These are phyloP conservation scores for Temnopleurus reevesii DNA, from an alignment of 53 echinoderm and acorn worm genomes.

Conservation along the genomic window DNA sequence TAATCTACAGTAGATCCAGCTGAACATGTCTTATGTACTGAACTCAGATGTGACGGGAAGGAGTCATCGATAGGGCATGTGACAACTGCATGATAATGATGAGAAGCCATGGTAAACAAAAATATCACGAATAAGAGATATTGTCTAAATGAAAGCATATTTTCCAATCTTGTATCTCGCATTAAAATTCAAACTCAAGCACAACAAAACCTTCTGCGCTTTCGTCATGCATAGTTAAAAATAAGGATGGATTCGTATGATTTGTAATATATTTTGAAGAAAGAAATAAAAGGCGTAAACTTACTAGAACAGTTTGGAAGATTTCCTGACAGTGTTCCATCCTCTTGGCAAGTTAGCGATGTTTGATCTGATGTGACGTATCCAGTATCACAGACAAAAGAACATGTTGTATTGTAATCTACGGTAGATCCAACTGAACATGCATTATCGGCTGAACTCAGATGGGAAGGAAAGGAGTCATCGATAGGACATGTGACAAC, in stretches of 20 bases:
- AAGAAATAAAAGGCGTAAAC: not conserved
- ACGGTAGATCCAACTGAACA: too few species aligned
- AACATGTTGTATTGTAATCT: too few species aligned
- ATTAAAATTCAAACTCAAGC: too few species aligned
- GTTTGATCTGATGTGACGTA: too few species aligned
- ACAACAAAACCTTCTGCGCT: not conserved
- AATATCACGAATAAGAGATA: too few species aligned
- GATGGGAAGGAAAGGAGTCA: too few species aligned
- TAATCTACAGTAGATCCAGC: conserved; percentile 14
- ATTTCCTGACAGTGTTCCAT: not conserved
- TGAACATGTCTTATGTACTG: not conserved
- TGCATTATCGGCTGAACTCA: too few species aligned
- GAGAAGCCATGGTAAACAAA: too few species aligned
- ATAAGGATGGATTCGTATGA: not conserved
- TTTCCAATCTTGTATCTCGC: not conserved
- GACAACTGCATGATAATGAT: not conserved
- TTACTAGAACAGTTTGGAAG: not conserved
- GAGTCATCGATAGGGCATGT: not conserved
- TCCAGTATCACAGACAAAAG: too few species aligned
- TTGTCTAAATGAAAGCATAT: not conserved
- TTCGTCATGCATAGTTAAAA: not conserved
- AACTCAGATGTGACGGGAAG: not conserved
- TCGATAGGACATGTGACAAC: too few species aligned
- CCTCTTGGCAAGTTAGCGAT: not conserved
- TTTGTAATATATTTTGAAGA: not conserved